phyloP scores from a whole-genome alignment of 2,888 invertebrate species.

The Epistrophella euchroma region DNA sequence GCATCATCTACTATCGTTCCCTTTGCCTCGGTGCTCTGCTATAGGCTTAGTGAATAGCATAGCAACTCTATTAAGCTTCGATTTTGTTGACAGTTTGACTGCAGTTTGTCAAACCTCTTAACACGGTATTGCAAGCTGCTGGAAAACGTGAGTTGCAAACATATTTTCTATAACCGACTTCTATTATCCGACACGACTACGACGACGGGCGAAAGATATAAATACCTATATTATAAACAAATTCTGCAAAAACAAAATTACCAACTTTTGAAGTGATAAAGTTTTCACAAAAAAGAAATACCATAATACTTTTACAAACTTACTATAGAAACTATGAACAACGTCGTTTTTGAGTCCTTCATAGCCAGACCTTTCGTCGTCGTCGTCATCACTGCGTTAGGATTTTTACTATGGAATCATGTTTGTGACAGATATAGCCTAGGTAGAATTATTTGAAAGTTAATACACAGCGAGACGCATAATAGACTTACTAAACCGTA shows the following conservation, averaged over 20 bases:
- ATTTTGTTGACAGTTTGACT: too few relatives aligned
- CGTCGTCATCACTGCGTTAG: background rate
- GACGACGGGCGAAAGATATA: background rate
- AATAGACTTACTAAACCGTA: constrained; percentile 26
- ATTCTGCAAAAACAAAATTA: constrained; percentile 14
- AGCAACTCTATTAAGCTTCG: too few relatives aligned
- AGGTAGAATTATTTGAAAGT: constrained; percentile 22
- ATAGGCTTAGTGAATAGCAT: too few relatives aligned
- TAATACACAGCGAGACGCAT: constrained; percentile 28
- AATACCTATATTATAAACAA: background rate
- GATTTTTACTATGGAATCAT: constrained; percentile 12
- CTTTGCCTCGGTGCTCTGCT: too few relatives aligned
- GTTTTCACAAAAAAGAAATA: constrained; percentile 43
- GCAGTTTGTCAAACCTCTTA: too few relatives aligned
- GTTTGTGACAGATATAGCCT: background rate
- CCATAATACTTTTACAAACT: constrained; percentile 14
- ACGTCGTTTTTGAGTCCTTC: constrained; percentile 41
- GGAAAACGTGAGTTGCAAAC: too few relatives aligned
- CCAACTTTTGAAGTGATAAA: constrained; percentile 9
- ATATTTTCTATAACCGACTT: too few relatives aligned
- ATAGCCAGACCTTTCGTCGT: constrained; percentile 43
- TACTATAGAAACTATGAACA: constrained; percentile 64
- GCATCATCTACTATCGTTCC: too few relatives aligned
- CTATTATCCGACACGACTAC: background rate
- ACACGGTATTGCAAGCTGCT: too few relatives aligned